phyloP scores from a whole-genome alignment of 1,140 invertebrate species.

The Achatina immaculata region DNA sequence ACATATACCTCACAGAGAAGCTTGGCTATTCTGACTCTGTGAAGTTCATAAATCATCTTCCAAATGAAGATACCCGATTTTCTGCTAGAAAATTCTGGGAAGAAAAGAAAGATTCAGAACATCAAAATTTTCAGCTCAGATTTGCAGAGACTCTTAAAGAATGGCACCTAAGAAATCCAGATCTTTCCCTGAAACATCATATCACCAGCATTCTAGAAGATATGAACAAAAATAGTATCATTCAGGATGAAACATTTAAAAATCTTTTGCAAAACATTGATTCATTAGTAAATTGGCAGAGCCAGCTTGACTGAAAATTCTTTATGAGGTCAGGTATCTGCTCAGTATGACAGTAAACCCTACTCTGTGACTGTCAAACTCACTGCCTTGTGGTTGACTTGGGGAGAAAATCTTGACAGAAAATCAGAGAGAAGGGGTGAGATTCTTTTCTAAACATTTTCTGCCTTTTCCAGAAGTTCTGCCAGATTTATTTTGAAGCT shows the following conservation, averaged over 20 bases:
- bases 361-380: too few species aligned
- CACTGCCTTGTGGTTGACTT: too few species aligned
- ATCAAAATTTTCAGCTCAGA: neutral
- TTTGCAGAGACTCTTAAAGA: neutral
- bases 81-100: neutral
- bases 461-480: too few species aligned
- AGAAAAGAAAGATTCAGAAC: neutral
- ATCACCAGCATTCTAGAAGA: neutral
- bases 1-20: neutral
- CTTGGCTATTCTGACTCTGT: neutral
- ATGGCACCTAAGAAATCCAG: neutral
- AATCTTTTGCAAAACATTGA: neutral
- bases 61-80: neutral
- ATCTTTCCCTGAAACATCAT: neutral
- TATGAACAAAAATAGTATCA: neutral
- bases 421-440: too few species aligned
- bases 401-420: too few species aligned
- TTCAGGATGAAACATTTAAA: neutral
- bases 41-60: neutral
- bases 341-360: too few species aligned
- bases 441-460: too few species aligned
- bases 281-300: too few species aligned
- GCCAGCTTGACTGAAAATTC: too few species aligned
- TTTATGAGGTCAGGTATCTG: too few species aligned
- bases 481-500: too few species aligned